Evolutionary conservation across 2,797 vertebrate species (phyloP), one percentile per base, ranked within the genome.

Genomic region (Chaetophractus vellerosus): DNA sequence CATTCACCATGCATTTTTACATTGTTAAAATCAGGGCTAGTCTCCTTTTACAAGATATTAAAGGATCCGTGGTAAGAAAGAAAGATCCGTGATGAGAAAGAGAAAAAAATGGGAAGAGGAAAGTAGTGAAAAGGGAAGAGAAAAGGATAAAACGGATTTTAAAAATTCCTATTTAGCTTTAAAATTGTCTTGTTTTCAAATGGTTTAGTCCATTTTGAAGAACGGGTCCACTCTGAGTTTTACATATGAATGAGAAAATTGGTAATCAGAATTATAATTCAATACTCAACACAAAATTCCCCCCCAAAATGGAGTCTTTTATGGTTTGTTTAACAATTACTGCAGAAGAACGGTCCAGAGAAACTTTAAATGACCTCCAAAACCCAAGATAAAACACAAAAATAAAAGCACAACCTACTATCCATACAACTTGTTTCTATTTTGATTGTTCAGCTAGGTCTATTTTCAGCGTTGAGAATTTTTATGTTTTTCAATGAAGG

Each of bases 111-210:
- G 12, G 86, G 14, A 23, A 9, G 28, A 83, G 33, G 31, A 33
- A 82, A 89, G 83, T 48, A 55, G 55, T 66, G 52, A 52, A 68
- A 45, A 45, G 16, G 61, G 83, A 14, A 31, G 12, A 57, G 41
- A 81, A 64, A 75, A 52, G 28, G n/a, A 28, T 66, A 78, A 81
- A 89, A 23, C n/a, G 5, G 79, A 64, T 28, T 59, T 84, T 72
- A 55, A 6, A 88, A 90, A 52, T 78, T 41, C 4, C 76, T 69
- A 19, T 63, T 78, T 95, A 45, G 94, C 48, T 88, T 91, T 69
- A 48, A 93, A 68, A 71, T 69, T 6, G 11, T 82, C 79, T 78
- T 92, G 28, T 92, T 90, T 92, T 91, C 71, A 66, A 84, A 68
- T 74, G 33, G 52, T 79, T 90, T 68, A 11, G 5, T 91, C 33